Evolutionary conservation across 2,797 vertebrate species (phyloP), one percentile per base, ranked within the genome.

Genomic region (Cichlasoma orientale): DNA sequence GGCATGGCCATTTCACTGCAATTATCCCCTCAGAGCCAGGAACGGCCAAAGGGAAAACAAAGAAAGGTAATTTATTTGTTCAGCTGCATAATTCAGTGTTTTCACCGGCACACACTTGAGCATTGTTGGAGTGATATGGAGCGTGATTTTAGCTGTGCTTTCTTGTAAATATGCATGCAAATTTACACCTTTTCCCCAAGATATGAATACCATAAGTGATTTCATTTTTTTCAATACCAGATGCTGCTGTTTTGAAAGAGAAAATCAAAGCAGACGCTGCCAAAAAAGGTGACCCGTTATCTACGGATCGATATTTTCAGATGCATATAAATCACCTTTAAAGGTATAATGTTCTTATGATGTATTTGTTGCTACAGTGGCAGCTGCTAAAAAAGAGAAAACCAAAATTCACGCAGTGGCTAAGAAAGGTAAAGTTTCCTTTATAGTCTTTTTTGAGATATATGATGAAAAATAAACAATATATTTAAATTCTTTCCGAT

Each of bases 11-110:
- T 80, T 79, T 85, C 70, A 8, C 73, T 81, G 33, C 56, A 74
- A 81, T 87, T 83, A 72, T 81, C 80, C 70, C 84, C 71, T 82
- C 74, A 91, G 89, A 89, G 74, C 19, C 80, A 1, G 44, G 74
- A 71, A 74, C 71, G 1, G 75, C 57, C 63, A 80, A 77, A 50
- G 68, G 69, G 13, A 83, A 79, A 36, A 56, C 84, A 72, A 87
- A 88, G 82, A 89, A 82, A 89, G 86, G 83, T 89, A 75, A 85
- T 84, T 89, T 12, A 69, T 80, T 29, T 72, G 77, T 82, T 56
- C 70, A 25, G 73, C 11, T 18, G 18, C 3, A 2, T 75, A 29
- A 69, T 74, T 29, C 21, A 10, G 1, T 59, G 57, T 63, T 82
- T 77, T 69, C 38, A 25, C 3, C 18, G 29, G 3, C 3, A 1